phyloP scores from a whole-genome alignment of 1,140 invertebrate genomes.

The Pseudomyrmex dendroicus region DNA sequence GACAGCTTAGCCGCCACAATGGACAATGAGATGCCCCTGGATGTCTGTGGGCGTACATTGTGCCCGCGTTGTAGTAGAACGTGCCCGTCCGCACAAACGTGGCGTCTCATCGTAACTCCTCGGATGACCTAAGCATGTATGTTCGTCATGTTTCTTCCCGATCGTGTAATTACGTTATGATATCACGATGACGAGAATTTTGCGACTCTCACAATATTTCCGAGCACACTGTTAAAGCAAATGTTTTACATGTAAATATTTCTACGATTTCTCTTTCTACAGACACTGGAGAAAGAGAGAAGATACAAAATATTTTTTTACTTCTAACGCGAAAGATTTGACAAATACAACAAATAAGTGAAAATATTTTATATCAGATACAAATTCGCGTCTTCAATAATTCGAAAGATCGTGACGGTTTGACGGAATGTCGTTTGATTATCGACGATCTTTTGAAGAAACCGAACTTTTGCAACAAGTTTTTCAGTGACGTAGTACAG shows the following conservation, averaged over 20 bases:
- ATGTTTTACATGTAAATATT: not conserved
- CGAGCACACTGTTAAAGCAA: not conserved
- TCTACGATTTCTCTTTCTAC: not conserved
- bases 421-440: no score
- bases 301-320: not conserved
- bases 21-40: constrained; percentile 63
- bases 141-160: constrained; percentile 50
- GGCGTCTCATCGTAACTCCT: constrained; percentile 46
- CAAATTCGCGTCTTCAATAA: not conserved
- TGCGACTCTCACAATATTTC: constrained; percentile 38
- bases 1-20: constrained; percentile 57
- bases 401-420: not conserved
- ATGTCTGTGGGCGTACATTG: constrained; percentile 48
- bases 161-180: constrained; percentile 27
- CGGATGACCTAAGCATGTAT: constrained; percentile 54
- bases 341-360: not conserved
- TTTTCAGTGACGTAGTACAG: not conserved
- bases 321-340: not conserved
- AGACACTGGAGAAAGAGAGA: not conserved
- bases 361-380: not conserved
- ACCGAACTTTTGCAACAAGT: not conserved
- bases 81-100: constrained; percentile 42
- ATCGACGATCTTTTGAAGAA: not conserved
- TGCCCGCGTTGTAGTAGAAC: constrained; percentile 45
- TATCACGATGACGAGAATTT: constrained; percentile 37